Percentiles rank a stretch among this genome's conserved stretches.
These are phyloP conservation scores for Thereva nobilitata DNA, from an alignment of 2,888 invertebrate genomes.

Conservation along the genomic window DNA sequence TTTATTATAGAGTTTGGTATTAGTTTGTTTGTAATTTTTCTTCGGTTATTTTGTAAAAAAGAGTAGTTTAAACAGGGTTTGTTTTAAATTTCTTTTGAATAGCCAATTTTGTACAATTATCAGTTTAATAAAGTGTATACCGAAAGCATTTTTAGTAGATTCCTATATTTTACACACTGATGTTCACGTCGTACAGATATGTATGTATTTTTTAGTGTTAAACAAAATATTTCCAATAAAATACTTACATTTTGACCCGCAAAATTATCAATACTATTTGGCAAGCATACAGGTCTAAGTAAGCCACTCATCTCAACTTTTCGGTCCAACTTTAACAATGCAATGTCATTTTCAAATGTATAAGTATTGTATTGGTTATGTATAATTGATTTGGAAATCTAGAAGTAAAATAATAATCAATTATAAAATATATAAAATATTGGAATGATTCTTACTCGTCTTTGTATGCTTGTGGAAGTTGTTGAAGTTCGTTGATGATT, in stretches of 20 bases:
- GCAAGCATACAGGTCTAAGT: conserved; percentile 73
- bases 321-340: conserved; percentile 63
- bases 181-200: too few relatives aligned
- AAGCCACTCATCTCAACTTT: conserved; percentile 61
- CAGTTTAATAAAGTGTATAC: too few relatives aligned
- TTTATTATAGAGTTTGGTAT: too few relatives aligned
- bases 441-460: conserved; percentile 63
- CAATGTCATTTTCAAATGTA: conserved; percentile 73
- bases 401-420: background rate
- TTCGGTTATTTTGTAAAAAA: too few relatives aligned
- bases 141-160: too few relatives aligned
- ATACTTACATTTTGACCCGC: background rate
- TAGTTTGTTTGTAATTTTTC: too few relatives aligned
- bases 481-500: conserved; percentile 68
- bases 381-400: background rate
- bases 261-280: conserved; percentile 57
- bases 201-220: too few relatives aligned
- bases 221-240: too few relatives aligned
- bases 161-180: too few relatives aligned
- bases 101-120: too few relatives aligned
- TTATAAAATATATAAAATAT: conserved; percentile 41
- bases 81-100: too few relatives aligned
- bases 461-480: conserved; percentile 64
- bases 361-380: background rate
- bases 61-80: too few relatives aligned